Evolutionary conservation across 1,140 invertebrate species (phyloP).

Genomic region (Euura saliciscinereae): DNA sequence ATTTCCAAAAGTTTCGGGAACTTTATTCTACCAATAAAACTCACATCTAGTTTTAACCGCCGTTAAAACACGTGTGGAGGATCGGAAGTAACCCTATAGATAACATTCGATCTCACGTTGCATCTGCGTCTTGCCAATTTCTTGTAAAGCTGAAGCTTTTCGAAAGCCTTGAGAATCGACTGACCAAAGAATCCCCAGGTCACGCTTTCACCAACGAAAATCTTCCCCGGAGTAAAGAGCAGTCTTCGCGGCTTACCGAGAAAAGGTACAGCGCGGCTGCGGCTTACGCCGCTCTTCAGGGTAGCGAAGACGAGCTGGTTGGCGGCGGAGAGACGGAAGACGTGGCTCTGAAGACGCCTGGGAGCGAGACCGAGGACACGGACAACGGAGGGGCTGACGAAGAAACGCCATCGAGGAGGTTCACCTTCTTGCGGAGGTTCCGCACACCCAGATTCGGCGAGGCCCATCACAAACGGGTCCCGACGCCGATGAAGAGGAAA

Average conservation of each 20-base stretch:
- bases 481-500: constrained; percentile 65
- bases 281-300: constrained; percentile 49
- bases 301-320: constrained; percentile 57
- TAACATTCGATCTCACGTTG: too few species aligned
- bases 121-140: background rate
- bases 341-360: constrained; percentile 47
- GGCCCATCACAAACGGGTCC: constrained; percentile 65
- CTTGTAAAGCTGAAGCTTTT: background rate
- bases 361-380: constrained; percentile 49
- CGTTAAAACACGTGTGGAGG: too few species aligned
- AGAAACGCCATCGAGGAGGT: constrained; percentile 34
- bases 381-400: constrained; percentile 43
- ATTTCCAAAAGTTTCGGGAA: too few species aligned
- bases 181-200: constrained; percentile 32
- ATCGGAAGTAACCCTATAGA: too few species aligned
- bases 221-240: constrained; percentile 45
- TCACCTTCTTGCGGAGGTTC: constrained; percentile 61
- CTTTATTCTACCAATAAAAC: too few species aligned
- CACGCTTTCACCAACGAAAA: constrained; percentile 42
- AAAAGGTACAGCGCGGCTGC: constrained; percentile 37
- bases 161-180: background rate
- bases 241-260: constrained; percentile 16
- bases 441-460: constrained; percentile 62
- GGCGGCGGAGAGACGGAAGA: constrained; percentile 40
- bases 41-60: too few species aligned